Base-by-base conservation (phyloP, 2,113 vertebrate genomes). In the Chaenogobius annularis region DNA sequence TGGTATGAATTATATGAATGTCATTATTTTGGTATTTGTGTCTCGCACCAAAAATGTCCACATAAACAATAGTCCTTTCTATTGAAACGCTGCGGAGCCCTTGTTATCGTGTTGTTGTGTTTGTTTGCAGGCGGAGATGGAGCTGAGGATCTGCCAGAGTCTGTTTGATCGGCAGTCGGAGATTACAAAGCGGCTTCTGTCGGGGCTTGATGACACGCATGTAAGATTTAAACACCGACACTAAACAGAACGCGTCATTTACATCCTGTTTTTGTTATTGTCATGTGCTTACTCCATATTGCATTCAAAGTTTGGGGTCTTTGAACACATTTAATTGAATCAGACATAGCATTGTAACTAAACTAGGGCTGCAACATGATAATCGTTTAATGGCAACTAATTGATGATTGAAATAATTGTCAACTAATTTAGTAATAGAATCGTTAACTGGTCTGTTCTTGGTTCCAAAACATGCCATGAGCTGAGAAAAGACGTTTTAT, bases 111-210 rank as follows among this genome's bases (percentile, higher is more conserved):
- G 54, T 23, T 55, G 10, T 5, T 11, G 3, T 55, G 52, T 80
- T 15, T 82, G 23, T 80, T 11, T 74, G 48, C 86, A 99, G 97
- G 97, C 97, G 0, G 97, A 99, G 80, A 95, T 95, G 1, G 97
- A 99, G 88, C 91, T 98, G 74, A 93, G 95, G 69, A 93, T 96
- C 85, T 95, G 94, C 0, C 96, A 98, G 93, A 96, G 95, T 0
- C 95, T 98, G 88, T 99, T 97, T 14, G 95, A 98, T 77, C 94
- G 95, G 0, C 97, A 99, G 90, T 93, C 96, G 0, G 96, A 97
- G 85, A 94, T 96, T 31, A 96, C 96, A 0, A 92, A 93, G 1
- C 93, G 93, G 46, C 83, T 95, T 77, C 90, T 97, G 78, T 96
- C 96, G 85, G 96, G 96, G 11, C 94, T 99, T 80, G 91, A 90